These are phyloP conservation scores for Iguana delicatissima DNA, from an alignment of 2,797 vertebrate species.

Conservation along the genomic window DNA sequence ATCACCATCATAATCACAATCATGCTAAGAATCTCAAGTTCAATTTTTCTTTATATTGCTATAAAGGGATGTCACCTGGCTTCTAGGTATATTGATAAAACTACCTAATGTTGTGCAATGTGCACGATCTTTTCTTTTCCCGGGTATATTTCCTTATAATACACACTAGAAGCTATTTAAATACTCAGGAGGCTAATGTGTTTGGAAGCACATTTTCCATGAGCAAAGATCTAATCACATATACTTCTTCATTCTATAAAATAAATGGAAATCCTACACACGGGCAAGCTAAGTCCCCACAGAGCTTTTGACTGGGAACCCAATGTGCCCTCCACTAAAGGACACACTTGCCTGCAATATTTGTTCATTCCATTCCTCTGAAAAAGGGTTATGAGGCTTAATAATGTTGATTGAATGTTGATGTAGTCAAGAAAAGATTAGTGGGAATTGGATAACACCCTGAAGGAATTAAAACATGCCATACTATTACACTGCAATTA, in stretches of 20 bases:
- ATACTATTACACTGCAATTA: slow-evolving; percentile 47
- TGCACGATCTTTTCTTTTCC: no score
- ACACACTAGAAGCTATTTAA: background rate
- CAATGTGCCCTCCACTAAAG: slow-evolving; percentile 22
- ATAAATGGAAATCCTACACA: background rate
- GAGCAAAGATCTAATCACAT: background rate
- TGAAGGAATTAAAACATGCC: slow-evolving; percentile 47
- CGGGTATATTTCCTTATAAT: background rate
- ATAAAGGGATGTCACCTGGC: background rate
- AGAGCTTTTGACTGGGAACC: background rate
- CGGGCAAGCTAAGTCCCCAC: background rate
- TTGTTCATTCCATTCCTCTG: slow-evolving; percentile 33
- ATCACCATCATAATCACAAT: no score
- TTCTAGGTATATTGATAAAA: background rate
- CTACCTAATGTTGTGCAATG: no score
- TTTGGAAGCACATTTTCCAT: background rate
- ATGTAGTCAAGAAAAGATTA: slow-evolving; percentile 48
- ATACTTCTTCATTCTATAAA: background rate
- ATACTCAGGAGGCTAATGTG: no score
- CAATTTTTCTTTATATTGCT: background rate
- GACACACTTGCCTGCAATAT: slow-evolving; percentile 4
- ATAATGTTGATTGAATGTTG: slow-evolving; percentile 35
- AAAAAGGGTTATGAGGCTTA: slow-evolving; percentile 49
- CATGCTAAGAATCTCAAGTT: background rate
- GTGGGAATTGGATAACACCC: slow-evolving; percentile 29